Conservation (phyloP, 2,888 invertebrate species). For the Netelia fuscicornis region DNA sequence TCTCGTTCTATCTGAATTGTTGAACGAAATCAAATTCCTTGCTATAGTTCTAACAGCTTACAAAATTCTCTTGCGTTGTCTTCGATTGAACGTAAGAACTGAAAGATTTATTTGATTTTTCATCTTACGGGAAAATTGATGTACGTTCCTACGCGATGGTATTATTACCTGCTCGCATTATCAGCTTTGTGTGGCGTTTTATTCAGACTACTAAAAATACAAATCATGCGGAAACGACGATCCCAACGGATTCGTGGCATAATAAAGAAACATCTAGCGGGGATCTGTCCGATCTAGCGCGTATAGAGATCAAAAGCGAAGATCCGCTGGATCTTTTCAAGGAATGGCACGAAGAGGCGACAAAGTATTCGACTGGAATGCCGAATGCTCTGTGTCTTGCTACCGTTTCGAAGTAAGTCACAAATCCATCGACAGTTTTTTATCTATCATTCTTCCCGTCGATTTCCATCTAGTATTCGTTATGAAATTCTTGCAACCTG, state of each 20-base stretch:
- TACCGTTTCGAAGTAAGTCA: constrained; percentile 83
- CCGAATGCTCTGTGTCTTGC: constrained; percentile 83
- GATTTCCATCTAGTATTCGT: constrained; percentile 14
- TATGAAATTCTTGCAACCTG: neutral
- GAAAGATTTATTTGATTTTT: too few relatives aligned
- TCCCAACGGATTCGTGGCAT: constrained; percentile 7
- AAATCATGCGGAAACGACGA: constrained; percentile 10
- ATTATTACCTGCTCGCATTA: neutral
- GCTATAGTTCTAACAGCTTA: too few relatives aligned
- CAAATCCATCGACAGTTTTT: constrained; percentile 1
- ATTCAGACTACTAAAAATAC: constrained; percentile 44
- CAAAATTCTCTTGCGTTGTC: too few relatives aligned
- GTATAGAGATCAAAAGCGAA: constrained; percentile 80
- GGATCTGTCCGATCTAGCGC: constrained; percentile 80
- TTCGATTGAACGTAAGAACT: too few relatives aligned
- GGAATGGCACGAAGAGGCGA: constrained; percentile 84
- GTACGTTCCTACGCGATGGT: neutral
- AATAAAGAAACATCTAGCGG: constrained; percentile 3
- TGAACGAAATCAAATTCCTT: too few relatives aligned
- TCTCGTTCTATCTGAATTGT: too few relatives aligned
- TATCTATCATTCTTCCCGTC: neutral
- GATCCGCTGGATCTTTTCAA: constrained; percentile 85
- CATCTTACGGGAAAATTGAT: neutral
- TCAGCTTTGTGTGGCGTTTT: neutral
- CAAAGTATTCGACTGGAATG: constrained; percentile 70